A percentile compares a stretch with the other conserved stretches of the same genome.
These are phyloP conservation scores for Pangasius krempfi DNA, from an alignment of 2,797 vertebrate species.

Conservation along the genomic window DNA sequence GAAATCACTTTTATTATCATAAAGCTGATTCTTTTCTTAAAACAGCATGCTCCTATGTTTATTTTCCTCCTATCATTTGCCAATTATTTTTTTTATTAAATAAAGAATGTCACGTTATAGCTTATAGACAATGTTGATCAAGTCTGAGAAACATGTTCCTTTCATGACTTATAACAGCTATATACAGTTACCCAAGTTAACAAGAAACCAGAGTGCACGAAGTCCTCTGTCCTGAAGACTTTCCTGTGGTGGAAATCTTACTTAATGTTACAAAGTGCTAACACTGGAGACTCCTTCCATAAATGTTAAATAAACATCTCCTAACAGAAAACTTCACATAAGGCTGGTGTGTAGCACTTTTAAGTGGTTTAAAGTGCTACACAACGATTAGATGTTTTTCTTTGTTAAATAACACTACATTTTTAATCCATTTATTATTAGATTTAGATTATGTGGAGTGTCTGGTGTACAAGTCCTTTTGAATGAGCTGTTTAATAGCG, in stretches of 20 bases:
- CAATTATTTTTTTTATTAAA: not conserved
- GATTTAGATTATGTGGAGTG: not conserved
- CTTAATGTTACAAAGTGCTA: not conserved
- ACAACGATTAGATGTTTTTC: not conserved
- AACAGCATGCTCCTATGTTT: not conserved
- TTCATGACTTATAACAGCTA: not conserved
- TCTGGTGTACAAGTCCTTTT: not conserved
- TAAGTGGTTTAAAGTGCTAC: no score
- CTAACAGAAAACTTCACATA: not conserved
- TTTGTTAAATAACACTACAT: not conserved
- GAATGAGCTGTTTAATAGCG: not conserved
- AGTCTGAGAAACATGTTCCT: not conserved
- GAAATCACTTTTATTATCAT: not conserved
- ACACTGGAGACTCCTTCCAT: conserved; percentile 7
- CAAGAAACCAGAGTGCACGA: not conserved
- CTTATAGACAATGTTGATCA: not conserved
- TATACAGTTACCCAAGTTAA: not conserved
- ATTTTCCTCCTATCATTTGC: not conserved
- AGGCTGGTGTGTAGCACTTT: no score
- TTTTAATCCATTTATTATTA: not conserved
- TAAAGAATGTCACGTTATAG: not conserved
- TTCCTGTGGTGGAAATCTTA: not conserved
- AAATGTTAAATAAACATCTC: not conserved
- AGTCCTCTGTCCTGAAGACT: not conserved
- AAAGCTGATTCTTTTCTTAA: not conserved